Base-by-base conservation (phyloP, 2,888 invertebrate genomes). In the Stenolophus ochropezus region DNA sequence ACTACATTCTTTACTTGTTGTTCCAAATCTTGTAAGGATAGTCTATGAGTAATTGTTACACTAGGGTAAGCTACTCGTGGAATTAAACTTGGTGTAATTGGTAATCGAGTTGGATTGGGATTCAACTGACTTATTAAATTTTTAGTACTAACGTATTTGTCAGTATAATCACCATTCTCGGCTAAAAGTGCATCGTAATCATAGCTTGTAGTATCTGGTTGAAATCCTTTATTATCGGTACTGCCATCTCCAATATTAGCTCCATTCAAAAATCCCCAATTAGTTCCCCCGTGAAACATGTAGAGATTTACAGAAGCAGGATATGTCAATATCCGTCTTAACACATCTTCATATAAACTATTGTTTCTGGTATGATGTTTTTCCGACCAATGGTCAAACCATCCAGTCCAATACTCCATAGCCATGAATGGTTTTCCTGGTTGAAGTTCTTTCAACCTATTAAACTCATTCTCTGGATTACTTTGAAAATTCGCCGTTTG, bases 251-350 rank as follows among this genome's bases (percentile, higher is more conserved):
- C 86, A 85, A 83, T 83, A 84, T 83, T 86, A 53, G 84, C 87
- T 4, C 88, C 88, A 82, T 87, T 88, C 81, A 86, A 83, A 78
- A 94, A 96, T 82, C 93, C 96, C 86, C 94, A 96, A 86, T 96
- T 97, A 0, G 96, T 95, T 77, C 97, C 97, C 16, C 98, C 98
- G 86, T 94, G 94, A 89, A 97, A 97, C 95, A 98, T 96, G 87
- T 97, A 98, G 85, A 97, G 93, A 86, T 97, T 98, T 20, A 97
- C 93, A 76, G 94, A 88, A 5, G 88, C 85, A 0, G 88, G 88
- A 82, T 85, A 88, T 16, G 83, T 82, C 11, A 89, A 74, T 73
- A 89, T 88, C 6, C 83, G 73, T 78, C 87, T 85, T 8, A 86
- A 85, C 18, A 85, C 84, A n/a, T 85, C 82, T 14, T 80, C 82